These are phyloP conservation scores for Linepithema humile DNA, from an alignment of 1,140 invertebrate species.

Conservation along the genomic window DNA sequence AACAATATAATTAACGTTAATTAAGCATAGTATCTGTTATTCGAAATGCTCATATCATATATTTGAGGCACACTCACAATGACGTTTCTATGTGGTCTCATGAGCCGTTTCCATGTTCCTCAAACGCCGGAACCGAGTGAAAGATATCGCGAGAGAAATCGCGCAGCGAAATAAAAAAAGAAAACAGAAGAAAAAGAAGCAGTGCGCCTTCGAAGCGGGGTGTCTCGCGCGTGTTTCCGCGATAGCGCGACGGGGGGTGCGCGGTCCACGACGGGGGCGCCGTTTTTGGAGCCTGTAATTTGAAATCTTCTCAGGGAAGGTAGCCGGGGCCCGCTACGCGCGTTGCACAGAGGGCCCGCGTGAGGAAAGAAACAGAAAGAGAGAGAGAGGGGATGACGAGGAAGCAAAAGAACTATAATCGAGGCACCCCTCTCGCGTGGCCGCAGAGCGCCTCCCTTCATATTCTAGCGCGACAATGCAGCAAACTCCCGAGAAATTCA, in stretches of 20 bases:
- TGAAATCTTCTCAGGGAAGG: conserved; percentile 82
- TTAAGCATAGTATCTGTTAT: not conserved
- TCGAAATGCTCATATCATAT: not conserved
- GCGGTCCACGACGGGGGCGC: conserved; percentile 64
- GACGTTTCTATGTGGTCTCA: not conserved
- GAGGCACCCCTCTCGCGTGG: conserved; percentile 70
- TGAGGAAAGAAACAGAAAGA: conserved; percentile 1
- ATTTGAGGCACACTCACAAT: not conserved
- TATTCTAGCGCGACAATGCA: conserved; percentile 81
- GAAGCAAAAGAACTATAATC: conserved; percentile 52
- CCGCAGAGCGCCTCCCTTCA: conserved; percentile 81
- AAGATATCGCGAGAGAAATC: conserved; percentile 71
- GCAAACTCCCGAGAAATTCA: conserved; percentile 84
- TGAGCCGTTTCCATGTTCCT: not conserved
- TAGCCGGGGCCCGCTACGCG: conserved; percentile 24
- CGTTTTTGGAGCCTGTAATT: conserved; percentile 78
- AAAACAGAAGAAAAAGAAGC: conserved; percentile 37
- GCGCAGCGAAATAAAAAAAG: conserved; percentile 30
- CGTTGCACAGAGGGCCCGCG: conserved; percentile 8
- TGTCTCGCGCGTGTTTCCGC: conserved; percentile 71
- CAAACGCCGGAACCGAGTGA: conserved; percentile 34
- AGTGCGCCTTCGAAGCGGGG: conserved; percentile 65
- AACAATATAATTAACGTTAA: not conserved
- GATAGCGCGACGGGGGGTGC: conserved; percentile 67
- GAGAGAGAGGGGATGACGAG: not conserved